phyloP scores from a whole-genome alignment of 2,888 invertebrate genomes.

The Polymixis lichenea region DNA sequence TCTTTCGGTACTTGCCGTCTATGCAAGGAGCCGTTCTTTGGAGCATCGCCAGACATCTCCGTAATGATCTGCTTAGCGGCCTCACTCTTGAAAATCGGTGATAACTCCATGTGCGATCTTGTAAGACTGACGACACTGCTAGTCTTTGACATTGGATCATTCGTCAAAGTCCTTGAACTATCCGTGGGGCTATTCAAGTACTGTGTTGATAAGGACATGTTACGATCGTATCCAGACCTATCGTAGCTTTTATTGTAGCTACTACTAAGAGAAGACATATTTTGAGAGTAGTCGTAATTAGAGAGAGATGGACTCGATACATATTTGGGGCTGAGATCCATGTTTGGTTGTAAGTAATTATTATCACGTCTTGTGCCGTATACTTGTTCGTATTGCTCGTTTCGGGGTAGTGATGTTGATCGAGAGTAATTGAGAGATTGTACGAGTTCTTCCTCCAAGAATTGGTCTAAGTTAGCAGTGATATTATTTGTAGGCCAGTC shows the following conservation, averaged over 20 bases:
- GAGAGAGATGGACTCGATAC: conserved; percentile 87
- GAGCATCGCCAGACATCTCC: conserved; percentile 92
- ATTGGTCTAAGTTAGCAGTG: conserved; percentile 86
- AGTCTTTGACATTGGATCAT: conserved; percentile 87
- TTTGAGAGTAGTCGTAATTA: conserved; percentile 86
- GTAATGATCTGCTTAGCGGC: conserved; percentile 96
- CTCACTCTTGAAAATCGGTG: conserved; percentile 96
- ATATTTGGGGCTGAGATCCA: conserved; percentile 87
- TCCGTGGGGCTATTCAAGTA: conserved; percentile 88
- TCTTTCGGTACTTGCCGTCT: conserved; percentile 94
- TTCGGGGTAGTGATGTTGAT: conserved; percentile 90
- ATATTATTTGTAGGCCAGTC: conserved; percentile 86
- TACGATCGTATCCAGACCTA: conserved; percentile 81
- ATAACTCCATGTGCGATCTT: conserved; percentile 90
- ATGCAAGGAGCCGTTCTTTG: conserved; percentile 90
- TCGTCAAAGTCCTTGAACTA: conserved; percentile 86
- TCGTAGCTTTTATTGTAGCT: conserved; percentile 86
- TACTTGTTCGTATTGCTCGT: conserved; percentile 81
- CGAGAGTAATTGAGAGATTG: conserved; percentile 83
- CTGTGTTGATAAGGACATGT: conserved; percentile 84
- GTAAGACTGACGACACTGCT: conserved; percentile 87
- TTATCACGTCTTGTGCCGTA: conserved; percentile 80
- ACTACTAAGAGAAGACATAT: conserved; percentile 85
- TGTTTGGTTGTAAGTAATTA: conserved; percentile 81
- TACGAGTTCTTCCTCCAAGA: conserved; percentile 86